Percentiles rank a stretch among this genome's conserved stretches.
phyloP scores from a whole-genome alignment of 2,113 vertebrate genomes.

The Neogale vison region DNA sequence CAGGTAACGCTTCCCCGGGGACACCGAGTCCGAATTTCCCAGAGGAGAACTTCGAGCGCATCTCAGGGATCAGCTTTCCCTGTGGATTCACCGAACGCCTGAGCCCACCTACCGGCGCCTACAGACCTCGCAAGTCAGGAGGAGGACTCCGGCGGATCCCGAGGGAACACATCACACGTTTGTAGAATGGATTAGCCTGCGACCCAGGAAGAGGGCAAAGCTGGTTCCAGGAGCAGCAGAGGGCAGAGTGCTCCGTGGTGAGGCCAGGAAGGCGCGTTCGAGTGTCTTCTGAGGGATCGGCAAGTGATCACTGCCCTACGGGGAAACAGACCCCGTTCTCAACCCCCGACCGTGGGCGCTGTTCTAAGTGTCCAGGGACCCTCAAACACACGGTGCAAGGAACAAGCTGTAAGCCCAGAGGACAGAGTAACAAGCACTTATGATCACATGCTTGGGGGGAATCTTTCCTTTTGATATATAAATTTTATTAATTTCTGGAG shows the following conservation, averaged over 20 bases:
- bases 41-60: background rate
- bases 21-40: background rate
- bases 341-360: rapidly evolving
- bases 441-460: too few relatives aligned
- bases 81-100: background rate
- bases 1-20: background rate
- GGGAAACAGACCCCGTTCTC: background rate
- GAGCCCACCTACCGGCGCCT: rapidly evolving
- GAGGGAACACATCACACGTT: background rate
- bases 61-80: background rate
- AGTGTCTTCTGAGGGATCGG: too few relatives aligned
- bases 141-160: background rate
- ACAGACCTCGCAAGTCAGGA: background rate
- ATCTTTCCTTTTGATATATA: background rate
- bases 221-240: background rate
- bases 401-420: background rate
- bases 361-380: background rate
- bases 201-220: background rate
- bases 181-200: too few relatives aligned
- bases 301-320: rapidly evolving
- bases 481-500: background rate
- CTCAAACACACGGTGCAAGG: background rate
- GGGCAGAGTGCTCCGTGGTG: background rate
- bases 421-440: background rate
- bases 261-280: background rate